Evolutionary conservation across 2,797 vertebrate species (phyloP).

Genomic region (Thaleichthys pacificus): DNA sequence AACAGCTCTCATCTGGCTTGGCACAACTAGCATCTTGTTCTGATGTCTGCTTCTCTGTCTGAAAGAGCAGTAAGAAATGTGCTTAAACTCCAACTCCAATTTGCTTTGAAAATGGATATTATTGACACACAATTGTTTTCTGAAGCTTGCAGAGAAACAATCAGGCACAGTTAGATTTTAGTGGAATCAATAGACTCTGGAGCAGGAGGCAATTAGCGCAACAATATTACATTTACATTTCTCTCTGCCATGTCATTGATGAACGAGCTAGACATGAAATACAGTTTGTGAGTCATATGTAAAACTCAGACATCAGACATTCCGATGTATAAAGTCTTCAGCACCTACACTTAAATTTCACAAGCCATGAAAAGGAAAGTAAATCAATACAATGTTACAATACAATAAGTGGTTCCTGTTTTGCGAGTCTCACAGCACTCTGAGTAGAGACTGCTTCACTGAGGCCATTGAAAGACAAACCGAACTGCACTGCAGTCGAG

Average conservation of each 20-base stretch:
- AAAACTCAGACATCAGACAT: background rate
- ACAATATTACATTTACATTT: too few relatives aligned
- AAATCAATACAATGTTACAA: background rate
- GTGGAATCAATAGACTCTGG: conserved; percentile 41
- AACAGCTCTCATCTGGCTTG: background rate
- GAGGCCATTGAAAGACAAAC: conserved; percentile 32
- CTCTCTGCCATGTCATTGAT: background rate
- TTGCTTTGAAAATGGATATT: conserved; percentile 59
- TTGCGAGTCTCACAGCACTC: conserved; percentile 25
- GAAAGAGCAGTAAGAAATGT: conserved; percentile 42
- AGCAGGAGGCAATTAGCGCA: background rate
- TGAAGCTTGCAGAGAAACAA: too few relatives aligned
- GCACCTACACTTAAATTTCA: background rate
- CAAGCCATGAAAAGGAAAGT: background rate
- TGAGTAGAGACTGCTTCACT: conserved; percentile 44
- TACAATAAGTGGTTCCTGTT: background rate
- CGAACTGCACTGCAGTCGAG: conserved; percentile 26
- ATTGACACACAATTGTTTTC: conserved; percentile 67
- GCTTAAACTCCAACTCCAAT: conserved; percentile 63
- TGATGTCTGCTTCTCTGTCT: conserved; percentile 13
- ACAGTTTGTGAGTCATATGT: too few relatives aligned
- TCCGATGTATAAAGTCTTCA: conserved; percentile 1
- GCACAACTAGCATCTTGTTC: background rate
- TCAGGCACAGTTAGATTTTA: conserved; percentile 5
- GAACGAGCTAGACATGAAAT: background rate